Evolutionary conservation across 2,888 invertebrate species (phyloP).

Genomic region (Perithous albicinctus): DNA sequence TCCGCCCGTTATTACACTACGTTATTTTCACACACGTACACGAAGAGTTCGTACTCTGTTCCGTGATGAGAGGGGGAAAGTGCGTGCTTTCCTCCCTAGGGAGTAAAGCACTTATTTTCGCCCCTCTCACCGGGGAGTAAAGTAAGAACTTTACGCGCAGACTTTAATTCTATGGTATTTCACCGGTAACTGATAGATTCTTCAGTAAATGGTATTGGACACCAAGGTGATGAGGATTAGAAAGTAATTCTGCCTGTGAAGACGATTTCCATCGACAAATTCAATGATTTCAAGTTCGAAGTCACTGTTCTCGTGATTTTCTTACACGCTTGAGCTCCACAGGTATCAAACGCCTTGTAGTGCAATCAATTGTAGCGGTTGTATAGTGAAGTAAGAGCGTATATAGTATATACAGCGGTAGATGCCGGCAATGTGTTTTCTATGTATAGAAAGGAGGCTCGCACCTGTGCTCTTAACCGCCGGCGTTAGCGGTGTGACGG

Average conservation of each 20-base stretch:
- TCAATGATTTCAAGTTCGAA: background rate
- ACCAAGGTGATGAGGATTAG: background rate
- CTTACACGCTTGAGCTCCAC: slow-evolving; percentile 5
- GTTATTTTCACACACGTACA: too few relatives aligned
- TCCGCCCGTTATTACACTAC: too few relatives aligned
- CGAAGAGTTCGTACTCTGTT: too few relatives aligned
- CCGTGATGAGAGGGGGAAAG: too few relatives aligned
- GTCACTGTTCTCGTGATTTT: background rate
- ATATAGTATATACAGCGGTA: slow-evolving; percentile 7
- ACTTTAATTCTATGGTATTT: too few relatives aligned
- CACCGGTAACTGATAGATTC: background rate
- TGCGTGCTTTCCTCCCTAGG: too few relatives aligned
- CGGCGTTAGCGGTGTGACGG: slow-evolving; percentile 52
- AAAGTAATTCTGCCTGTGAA: background rate
- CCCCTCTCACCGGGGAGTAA: too few relatives aligned
- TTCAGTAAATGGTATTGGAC: background rate
- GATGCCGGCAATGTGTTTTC: slow-evolving; percentile 25
- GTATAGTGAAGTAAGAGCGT: background rate
- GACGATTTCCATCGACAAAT: background rate
- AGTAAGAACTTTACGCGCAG: too few relatives aligned
- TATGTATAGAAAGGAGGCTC: slow-evolving; percentile 66
- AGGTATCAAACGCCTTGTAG: slow-evolving; percentile 32
- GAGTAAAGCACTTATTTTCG: too few relatives aligned
- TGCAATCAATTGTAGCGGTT: slow-evolving; percentile 6
- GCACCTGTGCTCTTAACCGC: slow-evolving; percentile 77